These are phyloP conservation scores for Mimas tiliae DNA, from an alignment of 2,888 invertebrate genomes.

Conservation along the genomic window DNA sequence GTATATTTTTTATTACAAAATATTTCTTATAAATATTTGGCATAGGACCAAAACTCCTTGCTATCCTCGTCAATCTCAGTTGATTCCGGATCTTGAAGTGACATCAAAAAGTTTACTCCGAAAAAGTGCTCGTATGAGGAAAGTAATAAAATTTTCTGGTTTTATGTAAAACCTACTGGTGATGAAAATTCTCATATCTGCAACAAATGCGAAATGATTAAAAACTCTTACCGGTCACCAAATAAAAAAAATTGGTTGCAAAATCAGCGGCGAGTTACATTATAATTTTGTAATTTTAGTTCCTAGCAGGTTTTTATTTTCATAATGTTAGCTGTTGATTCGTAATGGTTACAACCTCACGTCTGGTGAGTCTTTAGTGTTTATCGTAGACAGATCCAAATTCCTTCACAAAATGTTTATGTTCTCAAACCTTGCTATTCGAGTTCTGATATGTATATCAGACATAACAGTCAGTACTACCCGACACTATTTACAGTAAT, in stretches of 20 bases:
- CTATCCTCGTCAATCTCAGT: not conserved
- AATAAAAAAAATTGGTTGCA: constrained; percentile 11
- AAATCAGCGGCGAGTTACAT: not conserved
- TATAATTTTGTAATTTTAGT: not conserved
- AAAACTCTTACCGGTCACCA: not conserved
- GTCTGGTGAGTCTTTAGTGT: not conserved
- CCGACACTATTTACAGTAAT: too few relatives aligned
- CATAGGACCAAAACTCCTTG: not conserved
- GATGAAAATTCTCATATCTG: not conserved
- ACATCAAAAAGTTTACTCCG: constrained; percentile 6
- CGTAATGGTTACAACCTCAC: not conserved
- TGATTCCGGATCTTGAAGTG: not conserved
- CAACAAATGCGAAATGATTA: not conserved
- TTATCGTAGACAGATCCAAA: too few relatives aligned
- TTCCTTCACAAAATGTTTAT: too few relatives aligned
- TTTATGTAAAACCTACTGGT: not conserved
- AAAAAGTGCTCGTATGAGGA: not conserved
- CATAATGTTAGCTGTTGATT: not conserved
- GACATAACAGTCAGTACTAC: too few relatives aligned
- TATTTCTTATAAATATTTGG: too few relatives aligned
- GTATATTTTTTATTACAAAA: too few relatives aligned
- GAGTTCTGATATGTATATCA: too few relatives aligned
- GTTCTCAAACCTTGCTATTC: too few relatives aligned
- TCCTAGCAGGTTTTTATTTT: constrained; percentile 14
- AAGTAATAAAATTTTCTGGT: not conserved